Evolutionary conservation across 2,113 vertebrate species (phyloP).

Genomic region (Myrmophylax atrothorax): DNA sequence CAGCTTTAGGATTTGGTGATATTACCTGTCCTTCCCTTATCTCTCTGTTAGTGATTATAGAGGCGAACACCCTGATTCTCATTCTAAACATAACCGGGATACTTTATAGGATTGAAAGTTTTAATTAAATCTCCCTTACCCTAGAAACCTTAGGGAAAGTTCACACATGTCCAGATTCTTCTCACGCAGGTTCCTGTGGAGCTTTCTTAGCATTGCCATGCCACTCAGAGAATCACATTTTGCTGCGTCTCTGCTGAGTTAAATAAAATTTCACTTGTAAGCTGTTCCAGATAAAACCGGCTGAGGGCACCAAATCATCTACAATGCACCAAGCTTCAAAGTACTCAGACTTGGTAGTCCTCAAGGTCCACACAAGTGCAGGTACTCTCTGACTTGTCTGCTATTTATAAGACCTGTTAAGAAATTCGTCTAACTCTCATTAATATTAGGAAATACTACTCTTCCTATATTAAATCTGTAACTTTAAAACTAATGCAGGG

Average conservation of each 20-base stretch:
- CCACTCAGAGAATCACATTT: not conserved
- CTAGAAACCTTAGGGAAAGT: not conserved
- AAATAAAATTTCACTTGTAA: not conserved
- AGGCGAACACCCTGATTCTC: not conserved
- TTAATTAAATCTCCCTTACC: not conserved
- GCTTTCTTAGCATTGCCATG: not conserved
- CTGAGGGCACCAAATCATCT: slow-evolving; percentile 46
- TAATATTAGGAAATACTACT: not conserved
- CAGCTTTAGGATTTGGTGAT: not conserved
- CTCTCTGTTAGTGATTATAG: not conserved
- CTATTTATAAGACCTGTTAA: not conserved
- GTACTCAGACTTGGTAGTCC: not conserved
- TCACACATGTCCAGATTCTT: not conserved
- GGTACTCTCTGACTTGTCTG: not conserved
- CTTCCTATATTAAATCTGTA: not conserved
- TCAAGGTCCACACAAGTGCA: not conserved
- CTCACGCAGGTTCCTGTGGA: not conserved
- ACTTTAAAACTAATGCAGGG: not conserved
- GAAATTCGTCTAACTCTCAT: not conserved
- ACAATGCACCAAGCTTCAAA: not conserved
- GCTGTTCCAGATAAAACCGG: not conserved
- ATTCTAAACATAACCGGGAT: not conserved
- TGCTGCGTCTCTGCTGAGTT: not conserved
- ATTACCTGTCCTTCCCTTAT: not conserved
- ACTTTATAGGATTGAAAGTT: not conserved